Conservation (phyloP, 2,113 vertebrate species). For the Zapornia atra region DNA sequence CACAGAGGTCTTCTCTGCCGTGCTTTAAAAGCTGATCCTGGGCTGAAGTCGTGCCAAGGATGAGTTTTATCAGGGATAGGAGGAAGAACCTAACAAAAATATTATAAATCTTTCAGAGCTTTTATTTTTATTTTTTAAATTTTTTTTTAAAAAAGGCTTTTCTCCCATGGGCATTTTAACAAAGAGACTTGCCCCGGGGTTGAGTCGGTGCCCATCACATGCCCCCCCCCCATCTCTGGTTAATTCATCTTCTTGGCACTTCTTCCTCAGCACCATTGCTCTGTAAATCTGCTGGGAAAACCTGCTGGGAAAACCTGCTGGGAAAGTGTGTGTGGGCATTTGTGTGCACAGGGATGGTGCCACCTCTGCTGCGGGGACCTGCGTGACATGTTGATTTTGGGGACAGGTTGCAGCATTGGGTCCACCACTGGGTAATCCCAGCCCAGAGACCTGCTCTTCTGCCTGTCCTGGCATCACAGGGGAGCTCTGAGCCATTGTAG, state of each 20-base stretch:
- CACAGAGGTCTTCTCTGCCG: neutral
- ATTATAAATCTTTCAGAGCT: neutral
- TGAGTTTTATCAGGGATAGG: neutral
- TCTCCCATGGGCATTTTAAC: neutral
- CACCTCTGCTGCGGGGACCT: neutral
- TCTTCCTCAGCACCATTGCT: neutral
- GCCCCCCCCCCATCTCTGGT: neutral
- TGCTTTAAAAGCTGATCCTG: neutral
- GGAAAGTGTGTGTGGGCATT: neutral
- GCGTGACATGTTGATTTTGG: neutral
- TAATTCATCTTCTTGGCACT: neutral
- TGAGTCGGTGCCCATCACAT: accelerated
- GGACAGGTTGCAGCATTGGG: neutral
- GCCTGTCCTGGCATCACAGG: neutral
- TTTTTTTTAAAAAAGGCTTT: neutral
- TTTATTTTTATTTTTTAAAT: too few species aligned
- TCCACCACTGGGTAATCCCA: neutral
- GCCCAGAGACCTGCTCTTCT: neutral
- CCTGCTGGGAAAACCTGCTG: neutral
- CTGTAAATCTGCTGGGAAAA: neutral
- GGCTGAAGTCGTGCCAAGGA: neutral
- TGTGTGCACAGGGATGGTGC: neutral
- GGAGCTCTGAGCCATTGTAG: neutral
- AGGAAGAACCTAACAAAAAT: neutral
- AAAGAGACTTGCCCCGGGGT: neutral